Conservation (phyloP, 2,888 invertebrate genomes). For the Pachydiplax longipennis region DNA sequence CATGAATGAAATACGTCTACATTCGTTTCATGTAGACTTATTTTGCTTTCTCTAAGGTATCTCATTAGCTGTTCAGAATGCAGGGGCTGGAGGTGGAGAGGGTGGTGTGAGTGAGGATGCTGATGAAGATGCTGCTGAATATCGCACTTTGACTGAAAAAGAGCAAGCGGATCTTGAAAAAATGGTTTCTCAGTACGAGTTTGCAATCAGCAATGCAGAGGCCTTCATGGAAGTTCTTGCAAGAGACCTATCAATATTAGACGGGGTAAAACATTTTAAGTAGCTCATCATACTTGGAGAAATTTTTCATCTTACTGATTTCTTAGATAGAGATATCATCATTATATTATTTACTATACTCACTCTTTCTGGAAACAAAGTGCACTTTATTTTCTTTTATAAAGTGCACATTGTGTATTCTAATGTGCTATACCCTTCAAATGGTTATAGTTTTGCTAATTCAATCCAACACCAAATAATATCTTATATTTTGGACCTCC, state of each 20-base stretch:
- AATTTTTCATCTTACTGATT: neutral
- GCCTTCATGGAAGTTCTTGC: slow-evolving; percentile 76
- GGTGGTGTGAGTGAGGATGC: slow-evolving; percentile 47
- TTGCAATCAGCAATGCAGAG: slow-evolving; percentile 89
- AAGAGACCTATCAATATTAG: slow-evolving; percentile 83
- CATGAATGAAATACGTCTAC: neutral
- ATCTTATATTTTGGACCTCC: too few species aligned
- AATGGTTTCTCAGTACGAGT: slow-evolving; percentile 83
- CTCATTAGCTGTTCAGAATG: neutral
- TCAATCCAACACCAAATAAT: too few species aligned
- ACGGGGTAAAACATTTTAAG: slow-evolving; percentile 69
- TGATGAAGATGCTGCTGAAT: slow-evolving; percentile 65
- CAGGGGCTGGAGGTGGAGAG: neutral
- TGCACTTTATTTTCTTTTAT: too few species aligned
- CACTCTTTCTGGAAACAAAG: too few species aligned
- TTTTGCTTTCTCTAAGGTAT: neutral
- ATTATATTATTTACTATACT: too few species aligned
- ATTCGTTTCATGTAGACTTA: neutral
- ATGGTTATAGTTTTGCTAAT: too few species aligned
- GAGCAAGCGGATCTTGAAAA: slow-evolving; percentile 86
- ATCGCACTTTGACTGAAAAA: slow-evolving; percentile 80
- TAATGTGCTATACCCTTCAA: too few species aligned
- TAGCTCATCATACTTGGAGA: neutral
- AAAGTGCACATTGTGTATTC: too few species aligned
- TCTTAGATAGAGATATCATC: too few species aligned